phyloP scores from a whole-genome alignment of 2,888 invertebrate genomes.

The Eubasilissa splendida region DNA sequence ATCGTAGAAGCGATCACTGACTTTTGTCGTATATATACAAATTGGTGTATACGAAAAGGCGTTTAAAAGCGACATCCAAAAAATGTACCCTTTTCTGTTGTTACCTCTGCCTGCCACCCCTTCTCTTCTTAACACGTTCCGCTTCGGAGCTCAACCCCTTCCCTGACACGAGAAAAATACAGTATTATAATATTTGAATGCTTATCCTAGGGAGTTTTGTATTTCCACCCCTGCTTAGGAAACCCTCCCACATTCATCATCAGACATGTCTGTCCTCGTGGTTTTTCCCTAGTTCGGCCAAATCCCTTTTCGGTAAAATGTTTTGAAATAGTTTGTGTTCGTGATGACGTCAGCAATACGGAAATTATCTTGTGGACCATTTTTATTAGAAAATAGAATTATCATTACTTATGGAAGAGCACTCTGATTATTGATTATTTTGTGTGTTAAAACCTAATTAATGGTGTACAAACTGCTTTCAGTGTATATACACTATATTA shows the following conservation, averaged over 20 bases:
- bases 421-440: no score
- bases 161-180: constrained; percentile 8
- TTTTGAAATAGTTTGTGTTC: background rate
- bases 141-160: no score
- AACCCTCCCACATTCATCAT: constrained; percentile 10
- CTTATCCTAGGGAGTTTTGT: constrained; percentile 21
- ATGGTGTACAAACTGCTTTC: no score
- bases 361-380: no score
- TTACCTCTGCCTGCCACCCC: constrained; percentile 2
- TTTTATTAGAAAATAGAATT: no score
- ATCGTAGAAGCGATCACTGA: no score
- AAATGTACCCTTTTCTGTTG: background rate
- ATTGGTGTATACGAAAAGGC: constrained; percentile 14
- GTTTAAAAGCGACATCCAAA: constrained; percentile 4
- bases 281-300: background rate
- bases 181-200: constrained; percentile 28
- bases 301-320: background rate
- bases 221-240: background rate
- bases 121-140: constrained; percentile 3
- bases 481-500: no score
- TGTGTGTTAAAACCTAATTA: no score
- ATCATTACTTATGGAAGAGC: no score
- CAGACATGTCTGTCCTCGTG: constrained; percentile 3
- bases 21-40: no score
- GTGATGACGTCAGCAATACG: no score